Conservation (phyloP, 2,113 vertebrate genomes). For the Chrysochloris asiatica region DNA sequence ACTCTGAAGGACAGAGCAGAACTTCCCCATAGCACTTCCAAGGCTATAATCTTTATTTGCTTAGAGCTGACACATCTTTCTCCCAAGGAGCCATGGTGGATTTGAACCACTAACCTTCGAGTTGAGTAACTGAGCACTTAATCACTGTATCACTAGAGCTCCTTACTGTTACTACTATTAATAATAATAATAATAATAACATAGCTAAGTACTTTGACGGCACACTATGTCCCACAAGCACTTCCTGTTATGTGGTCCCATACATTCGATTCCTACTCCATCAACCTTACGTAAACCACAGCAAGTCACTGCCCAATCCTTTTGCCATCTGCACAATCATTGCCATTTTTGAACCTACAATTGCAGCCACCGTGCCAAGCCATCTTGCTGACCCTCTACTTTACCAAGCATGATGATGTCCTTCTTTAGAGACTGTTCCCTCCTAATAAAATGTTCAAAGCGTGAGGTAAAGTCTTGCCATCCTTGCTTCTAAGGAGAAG, state of each 20-base stretch:
- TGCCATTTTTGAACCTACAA: neutral
- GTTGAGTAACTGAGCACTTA: neutral
- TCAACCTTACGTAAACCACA: neutral
- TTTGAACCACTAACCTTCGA: neutral
- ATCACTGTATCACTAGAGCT: neutral
- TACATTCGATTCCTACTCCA: too few relatives aligned
- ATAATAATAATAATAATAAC: fast-evolving
- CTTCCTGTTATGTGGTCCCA: too few relatives aligned
- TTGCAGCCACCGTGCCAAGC: neutral
- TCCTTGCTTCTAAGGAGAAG: neutral
- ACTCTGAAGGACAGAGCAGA: neutral
- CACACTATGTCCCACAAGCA: neutral
- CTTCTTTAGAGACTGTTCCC: neutral
- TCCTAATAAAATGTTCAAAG: neutral
- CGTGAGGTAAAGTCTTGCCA: neutral
- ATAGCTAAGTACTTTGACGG: neutral
- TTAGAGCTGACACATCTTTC: neutral
- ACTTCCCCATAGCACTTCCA: neutral
- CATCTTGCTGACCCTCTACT: neutral
- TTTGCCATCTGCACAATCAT: neutral
- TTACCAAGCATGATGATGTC: neutral
- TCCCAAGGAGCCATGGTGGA: neutral
- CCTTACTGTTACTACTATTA: fast-evolving
- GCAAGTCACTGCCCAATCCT: neutral
- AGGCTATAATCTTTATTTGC: neutral